Conservation (phyloP, 2,113 vertebrate species). For the Prionailurus viverrinus region DNA sequence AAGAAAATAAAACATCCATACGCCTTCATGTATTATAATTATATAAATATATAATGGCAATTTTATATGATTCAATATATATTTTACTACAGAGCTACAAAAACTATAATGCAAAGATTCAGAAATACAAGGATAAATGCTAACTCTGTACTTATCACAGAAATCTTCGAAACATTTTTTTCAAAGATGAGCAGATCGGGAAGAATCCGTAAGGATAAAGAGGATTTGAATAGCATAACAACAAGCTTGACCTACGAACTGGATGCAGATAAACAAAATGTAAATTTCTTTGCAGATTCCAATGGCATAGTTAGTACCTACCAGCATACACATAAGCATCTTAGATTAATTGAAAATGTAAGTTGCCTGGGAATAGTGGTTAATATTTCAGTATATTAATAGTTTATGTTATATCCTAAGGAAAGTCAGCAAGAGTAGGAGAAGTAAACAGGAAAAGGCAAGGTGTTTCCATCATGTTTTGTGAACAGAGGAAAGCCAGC, state of each 20-base stretch:
- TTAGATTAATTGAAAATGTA: not conserved
- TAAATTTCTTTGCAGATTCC: not conserved
- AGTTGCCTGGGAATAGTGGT: not conserved
- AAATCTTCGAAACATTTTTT: constrained; percentile 34
- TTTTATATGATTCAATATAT: not conserved
- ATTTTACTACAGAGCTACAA: not conserved
- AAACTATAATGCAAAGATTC: not conserved
- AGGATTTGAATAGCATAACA: constrained; percentile 8
- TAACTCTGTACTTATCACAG: not conserved
- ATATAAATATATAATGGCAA: not conserved
- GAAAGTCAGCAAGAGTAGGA: not conserved
- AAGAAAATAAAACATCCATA: not conserved
- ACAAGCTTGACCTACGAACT: not conserved
- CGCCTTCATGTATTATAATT: not conserved
- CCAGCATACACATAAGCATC: not conserved
- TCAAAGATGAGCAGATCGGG: not conserved
- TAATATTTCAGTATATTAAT: not conserved
- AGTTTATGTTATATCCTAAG: not conserved
- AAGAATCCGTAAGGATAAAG: constrained; percentile 8
- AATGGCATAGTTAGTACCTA: not conserved
- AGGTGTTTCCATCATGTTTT: not conserved
- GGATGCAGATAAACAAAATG: not conserved
- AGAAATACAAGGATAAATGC: not conserved
- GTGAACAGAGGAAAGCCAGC: not conserved
- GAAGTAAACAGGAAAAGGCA: not conserved